Evolutionary conservation across 2,797 vertebrate genomes (phyloP).

Genomic region (Muscicapa comitata): DNA sequence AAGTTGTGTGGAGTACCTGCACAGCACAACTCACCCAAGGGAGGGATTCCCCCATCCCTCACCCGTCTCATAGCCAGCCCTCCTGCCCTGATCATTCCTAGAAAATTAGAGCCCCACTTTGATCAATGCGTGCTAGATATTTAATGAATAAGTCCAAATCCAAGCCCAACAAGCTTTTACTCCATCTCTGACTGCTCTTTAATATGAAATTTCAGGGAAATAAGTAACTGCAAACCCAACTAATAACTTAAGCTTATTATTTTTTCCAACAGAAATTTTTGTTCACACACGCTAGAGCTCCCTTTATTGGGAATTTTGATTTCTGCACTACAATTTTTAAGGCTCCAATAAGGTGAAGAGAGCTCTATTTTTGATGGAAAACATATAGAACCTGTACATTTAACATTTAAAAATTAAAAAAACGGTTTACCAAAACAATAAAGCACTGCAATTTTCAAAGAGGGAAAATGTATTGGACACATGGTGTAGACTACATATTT

Average conservation of each 20-base stretch:
- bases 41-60: rapidly evolving
- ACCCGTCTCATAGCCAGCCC: neutral
- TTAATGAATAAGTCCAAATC: neutral
- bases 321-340: neutral
- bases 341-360: neutral
- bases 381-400: neutral
- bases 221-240: neutral
- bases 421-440: neutral
- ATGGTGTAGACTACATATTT: conserved; percentile 3
- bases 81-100: neutral
- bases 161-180: neutral
- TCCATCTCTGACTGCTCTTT: neutral
- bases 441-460: neutral
- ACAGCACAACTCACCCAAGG: rapidly evolving
- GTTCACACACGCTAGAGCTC: neutral
- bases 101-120: neutral
- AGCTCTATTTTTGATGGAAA: neutral
- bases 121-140: neutral
- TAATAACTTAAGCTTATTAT: neutral
- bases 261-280: neutral
- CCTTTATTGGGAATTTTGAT: neutral
- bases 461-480: neutral
- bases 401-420: neutral
- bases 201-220: neutral
- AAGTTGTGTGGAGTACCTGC: neutral